Evolutionary conservation across 2,797 vertebrate species (phyloP).

Genomic region (Xenentodon cancila): DNA sequence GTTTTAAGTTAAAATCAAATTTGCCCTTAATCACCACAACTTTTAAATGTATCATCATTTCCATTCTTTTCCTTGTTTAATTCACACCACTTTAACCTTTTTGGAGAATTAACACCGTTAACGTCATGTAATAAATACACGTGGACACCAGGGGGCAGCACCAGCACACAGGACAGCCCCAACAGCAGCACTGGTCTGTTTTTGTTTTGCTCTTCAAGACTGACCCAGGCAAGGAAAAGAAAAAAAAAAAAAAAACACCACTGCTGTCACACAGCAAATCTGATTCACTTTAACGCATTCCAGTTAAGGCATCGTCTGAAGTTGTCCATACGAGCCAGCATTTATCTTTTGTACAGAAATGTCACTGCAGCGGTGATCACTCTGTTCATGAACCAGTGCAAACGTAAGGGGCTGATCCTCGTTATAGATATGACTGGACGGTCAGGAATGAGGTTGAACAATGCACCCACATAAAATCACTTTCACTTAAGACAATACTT

Average conservation of each 20-base stretch:
- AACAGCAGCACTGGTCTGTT: background rate
- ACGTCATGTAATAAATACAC: background rate
- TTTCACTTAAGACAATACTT: background rate
- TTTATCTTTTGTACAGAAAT: no score
- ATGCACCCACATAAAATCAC: background rate
- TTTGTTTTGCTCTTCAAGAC: background rate
- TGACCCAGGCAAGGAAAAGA: background rate
- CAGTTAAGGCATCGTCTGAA: background rate
- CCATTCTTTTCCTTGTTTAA: no score
- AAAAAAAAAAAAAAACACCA: background rate
- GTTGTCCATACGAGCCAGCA: no score
- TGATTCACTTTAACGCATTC: no score
- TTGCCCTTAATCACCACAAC: no score
- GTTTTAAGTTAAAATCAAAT: background rate
- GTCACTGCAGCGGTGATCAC: no score
- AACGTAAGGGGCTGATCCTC: background rate
- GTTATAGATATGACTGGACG: background rate
- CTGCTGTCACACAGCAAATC: conserved; percentile 11
- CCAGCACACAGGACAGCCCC: background rate
- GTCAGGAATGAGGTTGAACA: background rate
- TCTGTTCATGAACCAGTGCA: background rate
- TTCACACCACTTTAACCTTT: no score
- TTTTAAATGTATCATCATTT: no score
- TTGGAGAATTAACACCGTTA: no score
- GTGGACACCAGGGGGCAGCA: conserved; percentile 52